Evolutionary conservation across 1,140 invertebrate genomes (phyloP).

Genomic region (Zaprionus inermis): DNA sequence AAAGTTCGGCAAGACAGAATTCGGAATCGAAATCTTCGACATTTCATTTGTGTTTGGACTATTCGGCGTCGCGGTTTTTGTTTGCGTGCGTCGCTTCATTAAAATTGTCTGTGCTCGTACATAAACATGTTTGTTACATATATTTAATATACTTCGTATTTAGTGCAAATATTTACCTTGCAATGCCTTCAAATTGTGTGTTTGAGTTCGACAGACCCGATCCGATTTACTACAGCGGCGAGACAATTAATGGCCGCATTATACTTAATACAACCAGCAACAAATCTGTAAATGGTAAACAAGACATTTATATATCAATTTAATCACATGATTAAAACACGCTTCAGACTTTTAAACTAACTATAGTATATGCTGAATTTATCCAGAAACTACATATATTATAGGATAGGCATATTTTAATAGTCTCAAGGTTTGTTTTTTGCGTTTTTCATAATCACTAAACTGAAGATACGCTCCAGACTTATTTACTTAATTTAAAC

Average conservation of each 20-base stretch:
- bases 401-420: no score
- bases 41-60: slow-evolving; percentile 24
- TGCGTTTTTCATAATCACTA: no score
- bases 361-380: no score
- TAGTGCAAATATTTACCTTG: slow-evolving; percentile 5
- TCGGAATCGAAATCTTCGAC: slow-evolving; percentile 5
- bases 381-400: no score
- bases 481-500: no score
- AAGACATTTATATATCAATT: no score
- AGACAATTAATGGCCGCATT: slow-evolving; percentile 66
- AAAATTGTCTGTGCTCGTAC: neutral
- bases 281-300: slow-evolving; percentile 67
- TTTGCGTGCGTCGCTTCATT: slow-evolving; percentile 3
- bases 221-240: slow-evolving; percentile 71
- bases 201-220: slow-evolving; percentile 67
- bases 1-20: neutral
- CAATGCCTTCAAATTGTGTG: slow-evolving; percentile 61
- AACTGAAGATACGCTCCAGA: neutral
- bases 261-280: slow-evolving; percentile 49
- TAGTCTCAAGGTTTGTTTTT: no score
- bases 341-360: no score
- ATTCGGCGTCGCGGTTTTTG: neutral
- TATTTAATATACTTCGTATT: neutral
- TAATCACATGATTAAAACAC: neutral
- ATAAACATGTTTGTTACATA: slow-evolving; percentile 12